Evolutionary conservation across 2,113 vertebrate genomes (phyloP), one percentile per base, ranked within the genome.

Genomic region (Caranx ignobilis): DNA sequence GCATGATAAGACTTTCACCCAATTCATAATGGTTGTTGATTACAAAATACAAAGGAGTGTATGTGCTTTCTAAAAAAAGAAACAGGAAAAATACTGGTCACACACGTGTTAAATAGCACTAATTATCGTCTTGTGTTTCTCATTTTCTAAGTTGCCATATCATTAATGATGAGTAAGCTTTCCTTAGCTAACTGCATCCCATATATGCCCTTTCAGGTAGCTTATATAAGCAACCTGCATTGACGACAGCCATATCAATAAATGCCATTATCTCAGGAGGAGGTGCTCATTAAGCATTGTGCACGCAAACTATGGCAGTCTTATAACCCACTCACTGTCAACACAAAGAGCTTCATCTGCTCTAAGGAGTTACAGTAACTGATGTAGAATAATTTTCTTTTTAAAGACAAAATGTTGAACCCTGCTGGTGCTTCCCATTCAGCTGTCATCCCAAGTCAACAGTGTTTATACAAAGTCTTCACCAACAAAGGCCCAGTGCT

Each of bases 401-500:
- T 75, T 59, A 34, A 13, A 41, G 50, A 64, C 39, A 21, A 10
- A 26, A 48, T 32, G 39, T 43, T 57, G 62, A 35, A 71, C 43
- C 32, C 43, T 69, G 50, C 18, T 16, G 15, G 18, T 9, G 5
- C 15, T 66, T 63, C 21, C 5, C 8, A 26, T 70, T 63, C 19
- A 39, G 21, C 9, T 45, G 16, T 41, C 77, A 34, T 21, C 35
- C 31, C 9, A 3, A 74, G 57, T 50, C 16, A 32, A 45, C 60
- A n/a, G 54, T 56, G 59, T 61, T 60, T 41, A 32, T 34, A 56
- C 35, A 6, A 11, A 16, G 45, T 45, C 34, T n/a, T 41, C 26
- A 21, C 41, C 11, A 62, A 48, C 75, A 56, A 54, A 60, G 60
- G 16, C 26, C 60, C 60, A 39, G n/a, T 21, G 56, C 31, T 54